Evolutionary conservation across 2,797 vertebrate species (phyloP), one percentile per base, ranked within the genome.

Genomic region (Enteromius anoplus): DNA sequence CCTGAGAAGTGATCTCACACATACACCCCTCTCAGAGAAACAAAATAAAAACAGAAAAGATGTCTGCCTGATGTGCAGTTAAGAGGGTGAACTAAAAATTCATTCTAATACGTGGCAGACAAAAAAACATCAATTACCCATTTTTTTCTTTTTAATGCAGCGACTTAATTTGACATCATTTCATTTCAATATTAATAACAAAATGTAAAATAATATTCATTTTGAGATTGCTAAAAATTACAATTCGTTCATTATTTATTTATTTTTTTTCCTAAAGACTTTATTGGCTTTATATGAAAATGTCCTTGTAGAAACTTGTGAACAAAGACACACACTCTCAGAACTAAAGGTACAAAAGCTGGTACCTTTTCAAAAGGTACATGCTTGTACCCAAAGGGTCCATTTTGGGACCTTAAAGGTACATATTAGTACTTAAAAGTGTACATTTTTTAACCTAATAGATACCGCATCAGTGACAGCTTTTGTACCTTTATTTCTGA

Each of bases 31-130:
- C 80, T 73, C 60, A 32, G 49, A 65, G 53, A 65, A 68, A 32
- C 49, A 64, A 55, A 80, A 55, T 75, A 62, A 69, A 81, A 73
- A 73, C 47, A 37, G 47, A 76, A 75, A 78, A 83, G 55, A 42
- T 70, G 76, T 75, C 58, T 65, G 73, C 5, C 42, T 65, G 49
- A 73, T 37, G 47, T 58, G 71, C 42, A 49, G 69, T 71, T 75
- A 60, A 79, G n/a, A 70, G 2, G 62, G 60, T 26, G 51, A 78
- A 17, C 6, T 21, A 80, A 53, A 70, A n/a, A 51, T 37, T 29
- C n/a, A 60, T 80, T 65, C 51, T 71, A 82, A 82, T 34, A 73
- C 45, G 19, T 21, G 62, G 75, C 80, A 85, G 62, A 12, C 51
- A 85, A 78, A 82, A 71, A 82, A 66, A 66, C 40, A 73, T 68